Percentiles rank a stretch among this genome's conserved stretches.
Conservation (phyloP, 2,888 invertebrate genomes). For the Epirrhoe alternata region DNA sequence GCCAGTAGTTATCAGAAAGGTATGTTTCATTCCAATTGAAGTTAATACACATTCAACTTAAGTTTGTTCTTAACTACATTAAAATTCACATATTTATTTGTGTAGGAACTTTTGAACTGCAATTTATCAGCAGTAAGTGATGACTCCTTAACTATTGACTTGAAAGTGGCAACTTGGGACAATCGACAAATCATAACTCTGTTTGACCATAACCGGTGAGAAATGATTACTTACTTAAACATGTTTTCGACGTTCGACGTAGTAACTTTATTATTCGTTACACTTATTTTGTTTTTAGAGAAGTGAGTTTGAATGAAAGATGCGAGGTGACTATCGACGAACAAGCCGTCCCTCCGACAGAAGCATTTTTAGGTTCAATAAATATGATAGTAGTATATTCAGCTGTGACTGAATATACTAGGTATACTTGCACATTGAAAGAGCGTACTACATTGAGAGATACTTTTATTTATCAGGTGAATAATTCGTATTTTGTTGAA, state of each 20-base stretch:
- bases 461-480: constrained; percentile 82
- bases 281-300: constrained; percentile 49
- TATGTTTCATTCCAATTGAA: constrained; percentile 33
- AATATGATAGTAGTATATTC: constrained; percentile 79
- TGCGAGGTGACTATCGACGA: constrained; percentile 61
- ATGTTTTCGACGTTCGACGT: too few relatives aligned
- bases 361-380: constrained; percentile 55
- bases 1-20: constrained; percentile 63
- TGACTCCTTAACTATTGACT: constrained; percentile 64
- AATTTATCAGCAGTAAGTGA: constrained; percentile 64
- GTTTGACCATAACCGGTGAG: constrained; percentile 68
- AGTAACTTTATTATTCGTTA: not conserved
- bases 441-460: constrained; percentile 77
- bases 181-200: constrained; percentile 73
- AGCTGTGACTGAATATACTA: constrained; percentile 80
- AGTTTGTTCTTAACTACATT: too few relatives aligned
- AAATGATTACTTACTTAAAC: not conserved
- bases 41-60: not conserved
- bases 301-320: constrained; percentile 64
- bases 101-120: constrained; percentile 66
- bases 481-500: not conserved
- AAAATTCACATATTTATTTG: constrained; percentile 21
- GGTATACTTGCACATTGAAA: constrained; percentile 72
- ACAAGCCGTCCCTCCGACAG: constrained; percentile 52
- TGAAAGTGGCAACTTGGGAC: constrained; percentile 75